A percentile compares a stretch with the other conserved stretches of the same genome.
Evolutionary conservation across 1,140 invertebrate genomes (phyloP).

Genomic region (Lepidurus apus): DNA sequence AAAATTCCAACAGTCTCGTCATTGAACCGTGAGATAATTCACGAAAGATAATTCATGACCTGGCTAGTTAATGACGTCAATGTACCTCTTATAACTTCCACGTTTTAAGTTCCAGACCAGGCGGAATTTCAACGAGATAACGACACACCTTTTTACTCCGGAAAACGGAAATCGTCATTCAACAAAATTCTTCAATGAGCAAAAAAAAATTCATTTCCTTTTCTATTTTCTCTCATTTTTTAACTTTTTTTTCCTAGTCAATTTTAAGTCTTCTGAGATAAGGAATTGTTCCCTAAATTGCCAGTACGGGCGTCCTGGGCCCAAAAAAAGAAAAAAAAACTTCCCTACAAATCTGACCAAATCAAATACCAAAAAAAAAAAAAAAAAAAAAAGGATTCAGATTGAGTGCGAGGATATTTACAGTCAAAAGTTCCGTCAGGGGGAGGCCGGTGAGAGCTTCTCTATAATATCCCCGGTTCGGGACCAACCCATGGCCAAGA

Average conservation of each 20-base stretch:
- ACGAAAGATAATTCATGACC: background rate
- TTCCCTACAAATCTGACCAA: too few species aligned
- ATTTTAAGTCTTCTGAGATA: background rate
- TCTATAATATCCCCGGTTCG: conserved; percentile 4
- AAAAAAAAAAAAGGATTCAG: too few species aligned
- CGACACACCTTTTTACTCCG: background rate
- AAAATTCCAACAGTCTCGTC: conserved; percentile 11
- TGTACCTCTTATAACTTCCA: background rate
- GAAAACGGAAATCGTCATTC: conserved; percentile 23
- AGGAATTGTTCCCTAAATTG: too few species aligned
- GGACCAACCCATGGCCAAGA: conserved; percentile 18
- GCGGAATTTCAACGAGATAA: background rate
- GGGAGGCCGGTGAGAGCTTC: conserved; percentile 20
- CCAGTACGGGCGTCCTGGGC: too few species aligned
- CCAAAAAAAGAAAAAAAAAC: too few species aligned
- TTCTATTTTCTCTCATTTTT: conserved; percentile 6
- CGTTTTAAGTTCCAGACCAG: background rate
- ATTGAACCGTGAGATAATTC: background rate
- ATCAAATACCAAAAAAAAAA: too few species aligned
- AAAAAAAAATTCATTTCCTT: background rate
- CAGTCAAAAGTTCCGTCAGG: background rate
- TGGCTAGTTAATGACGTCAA: background rate
- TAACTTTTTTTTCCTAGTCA: background rate
- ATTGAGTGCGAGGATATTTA: background rate
- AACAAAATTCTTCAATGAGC: background rate